A percentile compares a stretch with the other conserved stretches of the same genome.
Conservation (phyloP, 2,113 vertebrate species). For the Theristicus caerulescens region DNA sequence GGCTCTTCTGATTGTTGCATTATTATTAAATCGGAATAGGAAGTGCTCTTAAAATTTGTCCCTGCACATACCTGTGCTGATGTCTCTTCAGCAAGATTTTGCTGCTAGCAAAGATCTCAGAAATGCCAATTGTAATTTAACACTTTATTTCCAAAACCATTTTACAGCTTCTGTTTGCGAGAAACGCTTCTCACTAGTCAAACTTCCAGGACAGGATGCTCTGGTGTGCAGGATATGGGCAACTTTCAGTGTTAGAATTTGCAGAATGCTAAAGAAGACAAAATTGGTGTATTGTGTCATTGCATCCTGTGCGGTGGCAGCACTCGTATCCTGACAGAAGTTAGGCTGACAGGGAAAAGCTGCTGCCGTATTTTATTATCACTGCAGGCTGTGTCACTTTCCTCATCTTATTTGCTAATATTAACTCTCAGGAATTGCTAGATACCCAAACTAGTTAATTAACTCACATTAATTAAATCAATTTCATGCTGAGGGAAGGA, state of each 20-base stretch:
- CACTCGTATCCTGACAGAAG: background rate
- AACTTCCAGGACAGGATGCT: background rate
- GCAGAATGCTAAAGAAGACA: background rate
- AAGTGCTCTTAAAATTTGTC: background rate
- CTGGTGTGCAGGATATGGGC: background rate
- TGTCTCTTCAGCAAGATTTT: background rate
- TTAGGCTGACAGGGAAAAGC: background rate
- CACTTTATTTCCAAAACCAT: background rate
- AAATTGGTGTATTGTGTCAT: background rate
- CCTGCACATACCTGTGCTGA: background rate
- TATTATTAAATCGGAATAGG: background rate
- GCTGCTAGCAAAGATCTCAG: background rate
- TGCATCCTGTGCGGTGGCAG: background rate
- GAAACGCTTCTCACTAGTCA: background rate
- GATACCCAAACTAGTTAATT: slow-evolving; percentile 7
- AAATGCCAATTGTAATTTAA: background rate
- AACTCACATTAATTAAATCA: slow-evolving; percentile 18
- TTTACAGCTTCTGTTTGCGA: background rate
- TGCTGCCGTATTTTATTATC: background rate
- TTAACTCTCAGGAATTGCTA: background rate
- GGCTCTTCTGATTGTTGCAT: background rate
- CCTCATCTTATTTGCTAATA: background rate
- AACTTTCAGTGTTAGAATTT: background rate
- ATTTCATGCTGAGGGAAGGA: background rate
- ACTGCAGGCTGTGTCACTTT: background rate